phyloP scores from a whole-genome alignment of 2,113 vertebrate genomes.

The Sapajus apella region DNA sequence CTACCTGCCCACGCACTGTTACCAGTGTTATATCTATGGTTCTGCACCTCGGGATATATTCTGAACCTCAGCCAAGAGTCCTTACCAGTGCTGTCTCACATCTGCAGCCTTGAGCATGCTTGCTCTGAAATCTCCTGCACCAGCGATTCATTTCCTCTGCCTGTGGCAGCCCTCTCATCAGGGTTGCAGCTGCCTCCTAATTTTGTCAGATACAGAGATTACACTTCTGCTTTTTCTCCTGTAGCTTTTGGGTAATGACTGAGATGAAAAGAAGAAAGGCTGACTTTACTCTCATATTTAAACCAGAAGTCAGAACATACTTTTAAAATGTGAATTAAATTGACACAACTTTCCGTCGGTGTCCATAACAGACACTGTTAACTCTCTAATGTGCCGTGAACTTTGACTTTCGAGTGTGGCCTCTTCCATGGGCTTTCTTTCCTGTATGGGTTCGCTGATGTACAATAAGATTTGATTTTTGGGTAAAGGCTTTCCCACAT shows the following conservation, averaged over 20 bases:
- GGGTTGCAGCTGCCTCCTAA: background rate
- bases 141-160: background rate
- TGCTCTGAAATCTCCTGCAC: background rate
- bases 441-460: constrained; percentile 81
- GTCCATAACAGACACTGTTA: background rate
- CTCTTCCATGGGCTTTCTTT: constrained; percentile 66
- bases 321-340: constrained; percentile 29
- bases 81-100: background rate
- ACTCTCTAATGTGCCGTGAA: constrained; percentile 31
- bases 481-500: constrained; percentile 81
- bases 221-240: background rate
- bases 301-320: constrained; percentile 41
- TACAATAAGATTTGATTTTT: constrained; percentile 79
- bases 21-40: background rate
- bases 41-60: background rate
- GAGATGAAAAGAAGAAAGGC: constrained; percentile 18
- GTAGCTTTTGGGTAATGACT: constrained; percentile 41
- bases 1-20: background rate
- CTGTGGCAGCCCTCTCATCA: background rate
- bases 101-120: background rate
- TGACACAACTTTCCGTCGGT: constrained; percentile 2
- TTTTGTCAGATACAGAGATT: constrained; percentile 42
- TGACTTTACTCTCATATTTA: constrained; percentile 47
- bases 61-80: background rate
- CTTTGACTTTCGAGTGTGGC: constrained; percentile 57